Conservation (phyloP, 1,140 invertebrate genomes). For the Phymorhynchus buccinoides region DNA sequence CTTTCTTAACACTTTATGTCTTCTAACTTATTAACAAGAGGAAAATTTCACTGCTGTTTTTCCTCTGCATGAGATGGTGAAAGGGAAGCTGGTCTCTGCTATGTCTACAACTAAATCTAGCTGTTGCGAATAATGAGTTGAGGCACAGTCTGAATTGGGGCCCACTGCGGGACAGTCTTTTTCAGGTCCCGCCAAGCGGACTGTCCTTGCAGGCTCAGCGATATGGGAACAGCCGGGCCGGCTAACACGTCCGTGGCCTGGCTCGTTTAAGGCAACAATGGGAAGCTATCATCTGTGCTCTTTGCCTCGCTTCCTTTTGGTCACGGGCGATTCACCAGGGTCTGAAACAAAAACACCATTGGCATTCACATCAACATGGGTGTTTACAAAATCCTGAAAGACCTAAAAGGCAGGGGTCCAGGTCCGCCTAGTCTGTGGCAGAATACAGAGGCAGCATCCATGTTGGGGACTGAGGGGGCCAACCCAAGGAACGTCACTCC, state of each 20-base stretch:
- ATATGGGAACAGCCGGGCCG: neutral
- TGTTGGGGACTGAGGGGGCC: too few species aligned
- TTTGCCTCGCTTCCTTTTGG: slow-evolving; percentile 5
- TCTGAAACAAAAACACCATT: slow-evolving; percentile 24
- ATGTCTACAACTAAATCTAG: neutral
- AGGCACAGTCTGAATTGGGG: neutral
- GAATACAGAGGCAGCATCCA: too few species aligned
- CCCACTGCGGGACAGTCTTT: neutral
- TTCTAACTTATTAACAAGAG: too few species aligned
- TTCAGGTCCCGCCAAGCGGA: neutral
- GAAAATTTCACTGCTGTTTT: too few species aligned
- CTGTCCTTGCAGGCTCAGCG: neutral
- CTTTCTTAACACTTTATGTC: too few species aligned
- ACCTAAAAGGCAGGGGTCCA: too few species aligned
- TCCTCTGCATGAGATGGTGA: too few species aligned
- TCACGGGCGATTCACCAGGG: neutral
- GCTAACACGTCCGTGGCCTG: neutral
- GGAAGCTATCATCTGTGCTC: slow-evolving; percentile 7
- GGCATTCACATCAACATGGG: too few species aligned
- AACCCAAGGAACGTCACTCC: too few species aligned
- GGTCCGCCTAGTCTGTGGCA: too few species aligned
- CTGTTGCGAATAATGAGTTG: neutral
- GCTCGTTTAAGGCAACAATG: neutral
- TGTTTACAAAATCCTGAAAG: too few species aligned
- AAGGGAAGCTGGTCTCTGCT: too few species aligned